Evolutionary conservation across 2,797 vertebrate species (phyloP), one percentile per base, ranked within the genome.

Genomic region (Peromyscus melanophrys): DNA sequence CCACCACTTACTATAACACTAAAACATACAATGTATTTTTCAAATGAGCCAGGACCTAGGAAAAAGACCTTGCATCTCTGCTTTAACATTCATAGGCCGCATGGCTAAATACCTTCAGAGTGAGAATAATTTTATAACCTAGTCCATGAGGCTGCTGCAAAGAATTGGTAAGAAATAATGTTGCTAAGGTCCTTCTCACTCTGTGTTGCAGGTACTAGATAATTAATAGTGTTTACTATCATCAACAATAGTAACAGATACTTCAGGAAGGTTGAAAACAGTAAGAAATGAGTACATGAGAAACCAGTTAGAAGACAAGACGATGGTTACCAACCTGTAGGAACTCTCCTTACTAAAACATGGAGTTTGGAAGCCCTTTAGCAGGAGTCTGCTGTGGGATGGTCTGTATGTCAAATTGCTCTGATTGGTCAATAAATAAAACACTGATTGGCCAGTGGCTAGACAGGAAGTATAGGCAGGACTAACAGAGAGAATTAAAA

Each of bases 151-250:
- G 12, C 37, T n/a, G 11, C 75, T 67, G 27, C 61, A 93, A 92
- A 97, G 43, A 63, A 75, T 31, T 37, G 55, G n/a, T 69, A 25
- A 95, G 46, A 96, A 96, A 80, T 43, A 65, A 84, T 27, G 2
- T 3, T 43, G 2, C 21, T 69, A 37, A 77, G 83, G 6, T 31
- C 13, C 5, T 84, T 89, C 31, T 95, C n/a, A 49, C 55, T 85
- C 81, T 73, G 2, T 52, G 10, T 82, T 61, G 19, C 49, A 57
- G 27, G 14, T 71, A 71, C 29, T 16, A 52, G 83, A 13, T 55
- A 69, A 90, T 59, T 9, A 40, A 4, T 67, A 43, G 17, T 69
- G 82, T 84, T 25, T 59, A 34, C 63, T 55, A 4, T 65, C 85
- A 63, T 49, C 43, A 71, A 88, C 2, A 78, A 46, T 31, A 69